Evolutionary conservation across 2,797 vertebrate species (phyloP).

Genomic region (Arctocebus calabarensis): DNA sequence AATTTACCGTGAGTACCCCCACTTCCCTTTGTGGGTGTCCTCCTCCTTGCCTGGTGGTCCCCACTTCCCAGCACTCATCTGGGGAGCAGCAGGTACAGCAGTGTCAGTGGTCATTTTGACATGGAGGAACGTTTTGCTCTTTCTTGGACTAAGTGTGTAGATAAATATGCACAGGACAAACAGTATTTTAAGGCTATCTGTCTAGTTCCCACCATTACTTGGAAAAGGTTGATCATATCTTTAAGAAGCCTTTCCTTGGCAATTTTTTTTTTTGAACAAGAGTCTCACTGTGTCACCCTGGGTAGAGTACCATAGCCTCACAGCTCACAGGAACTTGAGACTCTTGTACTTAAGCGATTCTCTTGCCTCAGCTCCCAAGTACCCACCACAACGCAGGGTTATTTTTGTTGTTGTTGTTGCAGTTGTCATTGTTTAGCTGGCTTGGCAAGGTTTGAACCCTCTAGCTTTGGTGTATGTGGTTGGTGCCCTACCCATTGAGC

Average conservation of each 20-base stretch:
- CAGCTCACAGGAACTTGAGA: too few species aligned
- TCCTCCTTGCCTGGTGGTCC: background rate
- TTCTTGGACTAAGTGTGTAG: conserved; percentile 12
- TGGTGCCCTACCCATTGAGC: too few species aligned
- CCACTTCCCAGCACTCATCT: background rate
- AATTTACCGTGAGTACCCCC: background rate
- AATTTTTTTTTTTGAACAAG: background rate
- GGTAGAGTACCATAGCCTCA: too few species aligned
- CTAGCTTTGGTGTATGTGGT: too few species aligned
- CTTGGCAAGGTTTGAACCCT: too few species aligned
- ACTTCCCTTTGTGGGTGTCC: background rate
- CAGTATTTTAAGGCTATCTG: background rate
- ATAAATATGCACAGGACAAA: background rate
- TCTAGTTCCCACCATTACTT: background rate
- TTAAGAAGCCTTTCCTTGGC: background rate
- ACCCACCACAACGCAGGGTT: fast-evolving
- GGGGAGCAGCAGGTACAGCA: background rate
- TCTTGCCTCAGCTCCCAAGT: too few species aligned
- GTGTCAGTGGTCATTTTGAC: background rate
- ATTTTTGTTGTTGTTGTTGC: too few species aligned
- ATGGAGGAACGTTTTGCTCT: background rate
- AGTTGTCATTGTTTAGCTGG: too few species aligned
- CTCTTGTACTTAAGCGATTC: too few species aligned
- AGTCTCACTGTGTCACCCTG: too few species aligned
- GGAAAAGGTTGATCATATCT: background rate